Evolutionary conservation across 1,140 invertebrate species (phyloP).

Genomic region (Asbolus verrucosus): DNA sequence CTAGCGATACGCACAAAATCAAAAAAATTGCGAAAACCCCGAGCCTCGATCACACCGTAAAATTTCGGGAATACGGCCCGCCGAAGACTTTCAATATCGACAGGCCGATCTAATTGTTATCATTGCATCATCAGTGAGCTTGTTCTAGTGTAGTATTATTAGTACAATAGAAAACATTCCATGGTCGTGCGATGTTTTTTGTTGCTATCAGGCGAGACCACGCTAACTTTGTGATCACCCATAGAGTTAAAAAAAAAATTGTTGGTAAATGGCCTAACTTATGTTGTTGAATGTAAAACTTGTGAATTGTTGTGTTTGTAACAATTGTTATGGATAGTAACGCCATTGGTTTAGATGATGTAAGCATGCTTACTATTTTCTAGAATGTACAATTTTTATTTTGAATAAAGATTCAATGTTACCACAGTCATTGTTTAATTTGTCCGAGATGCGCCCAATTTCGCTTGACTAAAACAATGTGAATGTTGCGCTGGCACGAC

Average conservation of each 20-base stretch:
- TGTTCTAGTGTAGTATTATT: too few relatives aligned
- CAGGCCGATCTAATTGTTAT: slow-evolving; percentile 66
- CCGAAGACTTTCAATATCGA: slow-evolving; percentile 75
- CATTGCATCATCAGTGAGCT: too few relatives aligned
- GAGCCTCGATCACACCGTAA: slow-evolving; percentile 41
- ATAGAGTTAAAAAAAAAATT: not conserved
- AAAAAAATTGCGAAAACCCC: slow-evolving; percentile 4
- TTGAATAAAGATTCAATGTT: slow-evolving; percentile 38
- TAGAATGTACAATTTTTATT: slow-evolving; percentile 39
- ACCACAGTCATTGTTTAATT: too few relatives aligned
- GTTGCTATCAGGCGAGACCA: not conserved
- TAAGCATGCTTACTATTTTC: slow-evolving; percentile 23
- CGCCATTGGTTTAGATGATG: slow-evolving; percentile 9
- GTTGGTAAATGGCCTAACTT: slow-evolving; percentile 16
- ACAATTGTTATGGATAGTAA: slow-evolving; percentile 15
- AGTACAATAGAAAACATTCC: not conserved
- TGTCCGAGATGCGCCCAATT: too few relatives aligned
- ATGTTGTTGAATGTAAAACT: slow-evolving; percentile 15
- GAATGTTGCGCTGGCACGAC: too few relatives aligned
- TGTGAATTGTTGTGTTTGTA: slow-evolving; percentile 7
- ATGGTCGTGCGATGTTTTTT: not conserved
- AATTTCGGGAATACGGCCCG: slow-evolving; percentile 64
- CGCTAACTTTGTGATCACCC: slow-evolving; percentile 13
- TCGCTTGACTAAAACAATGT: too few relatives aligned
- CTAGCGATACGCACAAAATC: not conserved